Percentiles rank a stretch among this genome's conserved stretches.
Evolutionary conservation across 2,113 vertebrate genomes (phyloP).

Genomic region (Xenotilapia caudafasciata): DNA sequence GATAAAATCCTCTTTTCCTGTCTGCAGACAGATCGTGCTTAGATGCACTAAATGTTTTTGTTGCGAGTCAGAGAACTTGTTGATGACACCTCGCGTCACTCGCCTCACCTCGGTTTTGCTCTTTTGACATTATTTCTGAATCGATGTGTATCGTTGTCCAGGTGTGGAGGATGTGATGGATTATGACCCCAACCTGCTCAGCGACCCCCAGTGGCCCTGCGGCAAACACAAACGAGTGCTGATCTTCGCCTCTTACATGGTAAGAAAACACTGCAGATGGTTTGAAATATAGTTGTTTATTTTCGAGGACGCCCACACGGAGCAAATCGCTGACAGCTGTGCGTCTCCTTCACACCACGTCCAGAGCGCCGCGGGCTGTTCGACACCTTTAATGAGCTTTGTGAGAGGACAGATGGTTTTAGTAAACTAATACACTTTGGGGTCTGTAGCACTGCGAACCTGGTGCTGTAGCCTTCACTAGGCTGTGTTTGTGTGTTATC

Average conservation of each 20-base stretch:
- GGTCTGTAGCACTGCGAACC: background rate
- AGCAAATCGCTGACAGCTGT: background rate
- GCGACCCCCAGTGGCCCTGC: conserved; percentile 96
- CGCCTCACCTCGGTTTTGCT: fast-evolving
- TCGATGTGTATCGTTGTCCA: conserved; percentile 17
- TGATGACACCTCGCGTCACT: background rate
- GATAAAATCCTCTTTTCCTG: background rate
- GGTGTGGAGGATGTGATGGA: conserved; percentile 80
- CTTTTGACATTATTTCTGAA: fast-evolving
- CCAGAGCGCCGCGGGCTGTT: background rate
- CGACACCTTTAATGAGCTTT: background rate
- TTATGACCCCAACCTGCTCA: conserved; percentile 91
- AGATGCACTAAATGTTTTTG: background rate
- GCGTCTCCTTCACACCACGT: background rate
- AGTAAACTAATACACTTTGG: background rate
- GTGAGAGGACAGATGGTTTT: background rate
- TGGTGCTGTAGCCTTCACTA: background rate
- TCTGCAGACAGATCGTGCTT: background rate
- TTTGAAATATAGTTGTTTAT: background rate
- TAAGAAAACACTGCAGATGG: conserved; percentile 33
- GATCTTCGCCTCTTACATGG: conserved; percentile 98
- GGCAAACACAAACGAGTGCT: conserved; percentile 97
- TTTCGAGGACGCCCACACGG: background rate
- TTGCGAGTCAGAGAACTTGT: background rate
- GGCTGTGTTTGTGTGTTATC: background rate